phyloP scores from a whole-genome alignment of 1,140 invertebrate species.

The Portunus trituberculatus region DNA sequence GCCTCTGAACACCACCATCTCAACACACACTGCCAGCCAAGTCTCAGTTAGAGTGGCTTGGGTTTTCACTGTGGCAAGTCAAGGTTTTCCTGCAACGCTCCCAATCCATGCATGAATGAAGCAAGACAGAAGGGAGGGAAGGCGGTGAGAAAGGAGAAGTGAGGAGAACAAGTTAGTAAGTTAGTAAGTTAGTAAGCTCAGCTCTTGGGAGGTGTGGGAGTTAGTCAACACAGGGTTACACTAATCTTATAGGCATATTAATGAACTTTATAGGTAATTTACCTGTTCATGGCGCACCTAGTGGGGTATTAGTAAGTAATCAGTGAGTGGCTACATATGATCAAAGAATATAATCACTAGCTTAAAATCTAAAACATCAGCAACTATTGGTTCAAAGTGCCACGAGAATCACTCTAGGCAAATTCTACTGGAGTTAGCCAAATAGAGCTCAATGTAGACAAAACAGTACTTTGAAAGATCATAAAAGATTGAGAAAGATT shows the following conservation, averaged over 20 bases:
- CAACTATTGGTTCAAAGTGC: background rate
- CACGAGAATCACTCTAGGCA: constrained; percentile 5
- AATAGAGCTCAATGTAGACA: background rate
- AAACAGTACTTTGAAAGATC: background rate
- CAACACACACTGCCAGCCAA: no score
- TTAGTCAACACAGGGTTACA: constrained; percentile 1
- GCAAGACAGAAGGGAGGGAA: background rate
- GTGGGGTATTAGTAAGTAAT: constrained; percentile 11
- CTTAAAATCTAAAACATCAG: constrained; percentile 8
- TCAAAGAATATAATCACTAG: background rate
- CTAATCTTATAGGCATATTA: background rate
- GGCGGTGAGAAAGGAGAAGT: background rate
- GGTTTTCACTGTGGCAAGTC: background rate
- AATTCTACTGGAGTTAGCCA: constrained; percentile 9
- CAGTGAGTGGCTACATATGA: constrained; percentile 20
- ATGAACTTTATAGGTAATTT: background rate
- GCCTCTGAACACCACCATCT: no score
- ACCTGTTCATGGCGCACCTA: constrained; percentile 18
- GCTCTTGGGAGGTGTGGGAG: background rate
- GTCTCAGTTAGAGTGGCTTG: no score
- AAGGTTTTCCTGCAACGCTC: background rate
- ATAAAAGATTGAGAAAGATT: background rate
- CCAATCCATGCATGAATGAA: background rate
- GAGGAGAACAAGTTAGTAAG: background rate
- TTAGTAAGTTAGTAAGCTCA: constrained; percentile 23